Evolutionary conservation across 2,888 invertebrate species (phyloP), one percentile per base, ranked within the genome.

Genomic region (Phaonia tiefii): DNA sequence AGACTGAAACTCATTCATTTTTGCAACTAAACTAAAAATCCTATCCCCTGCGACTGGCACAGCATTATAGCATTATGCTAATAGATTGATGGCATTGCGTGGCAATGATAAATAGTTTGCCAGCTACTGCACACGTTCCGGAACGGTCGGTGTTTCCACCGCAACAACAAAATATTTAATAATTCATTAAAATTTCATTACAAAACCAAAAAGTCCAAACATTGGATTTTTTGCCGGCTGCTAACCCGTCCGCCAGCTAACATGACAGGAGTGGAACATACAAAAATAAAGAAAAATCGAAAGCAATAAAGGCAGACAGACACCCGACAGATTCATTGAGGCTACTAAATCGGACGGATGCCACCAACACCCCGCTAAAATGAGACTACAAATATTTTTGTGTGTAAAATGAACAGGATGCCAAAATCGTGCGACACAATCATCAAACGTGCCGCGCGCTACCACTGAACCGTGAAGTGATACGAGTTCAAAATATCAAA

Each of bases 121-220:
- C n/a, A 39, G 54, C 54, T 11, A 56, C 54, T 31, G 15, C 8
- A 54, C 58, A 15, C n/a, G n/a, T n/a, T n/a, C n/a, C n/a, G n/a
- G n/a, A n/a, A n/a, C n/a, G n/a, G n/a, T n/a, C n/a, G n/a, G n/a
- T n/a, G n/a, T n/a, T n/a, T n/a, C n/a, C 20, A 39, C 22, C 51
- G 39, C 37, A 10, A 4, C 37, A 37, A 11, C 15, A 26, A 56
- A 56, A 42, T 69, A 74, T 75, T 74, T 60, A 74, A 77, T 71
- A 66, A 71, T 77, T 75, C 77, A 71, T 74, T 74, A 44, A 67
- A 77, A 63, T 77, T 73, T 49, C 73, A 80, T 63, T 13, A 58
- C 25, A 51, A 60, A 73, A 80, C 5, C 15, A 80, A 60, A 60
- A 56, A 15, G n/a, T n/a, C n/a, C n/a, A n/a, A n/a, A n/a, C n/a